These are phyloP conservation scores for Pangasianodon gigas DNA, from an alignment of 2,113 vertebrate species.

Conservation along the genomic window DNA sequence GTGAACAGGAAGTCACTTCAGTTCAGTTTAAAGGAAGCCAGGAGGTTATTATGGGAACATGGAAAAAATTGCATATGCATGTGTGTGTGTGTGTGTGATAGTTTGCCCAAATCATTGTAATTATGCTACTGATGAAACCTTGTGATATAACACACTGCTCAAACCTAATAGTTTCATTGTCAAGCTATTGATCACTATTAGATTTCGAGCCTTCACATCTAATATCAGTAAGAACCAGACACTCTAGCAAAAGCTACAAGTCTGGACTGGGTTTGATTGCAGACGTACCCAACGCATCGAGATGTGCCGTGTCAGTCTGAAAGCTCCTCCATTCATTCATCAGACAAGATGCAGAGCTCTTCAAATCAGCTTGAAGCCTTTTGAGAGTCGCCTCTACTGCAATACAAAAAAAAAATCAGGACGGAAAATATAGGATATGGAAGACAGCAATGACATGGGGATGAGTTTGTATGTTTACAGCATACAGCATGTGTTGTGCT, in stretches of 20 bases:
- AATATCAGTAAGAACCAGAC: neutral
- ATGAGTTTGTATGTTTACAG: neutral
- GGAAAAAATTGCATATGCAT: neutral
- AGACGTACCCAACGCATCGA: neutral
- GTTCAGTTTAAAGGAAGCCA: neutral
- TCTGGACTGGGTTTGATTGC: neutral
- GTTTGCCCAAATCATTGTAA: neutral
- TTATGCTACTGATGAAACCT: neutral
- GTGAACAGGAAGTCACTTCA: neutral
- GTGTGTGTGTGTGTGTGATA: neutral
- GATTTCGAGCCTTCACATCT: neutral
- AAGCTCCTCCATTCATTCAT: neutral
- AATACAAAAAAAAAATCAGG: neutral
- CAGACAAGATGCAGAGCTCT: neutral
- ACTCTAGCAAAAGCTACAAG: neutral
- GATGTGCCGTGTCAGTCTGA: neutral
- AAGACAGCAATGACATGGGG: neutral
- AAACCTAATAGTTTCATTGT: neutral
- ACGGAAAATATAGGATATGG: neutral
- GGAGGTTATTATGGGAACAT: neutral
- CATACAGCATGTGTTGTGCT: neutral
- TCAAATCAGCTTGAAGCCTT: slow-evolving; percentile 4
- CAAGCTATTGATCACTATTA: neutral
- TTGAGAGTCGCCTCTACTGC: neutral
- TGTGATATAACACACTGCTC: neutral